Evolutionary conservation across 2,888 invertebrate genomes (phyloP).

Genomic region (Helleia helle): DNA sequence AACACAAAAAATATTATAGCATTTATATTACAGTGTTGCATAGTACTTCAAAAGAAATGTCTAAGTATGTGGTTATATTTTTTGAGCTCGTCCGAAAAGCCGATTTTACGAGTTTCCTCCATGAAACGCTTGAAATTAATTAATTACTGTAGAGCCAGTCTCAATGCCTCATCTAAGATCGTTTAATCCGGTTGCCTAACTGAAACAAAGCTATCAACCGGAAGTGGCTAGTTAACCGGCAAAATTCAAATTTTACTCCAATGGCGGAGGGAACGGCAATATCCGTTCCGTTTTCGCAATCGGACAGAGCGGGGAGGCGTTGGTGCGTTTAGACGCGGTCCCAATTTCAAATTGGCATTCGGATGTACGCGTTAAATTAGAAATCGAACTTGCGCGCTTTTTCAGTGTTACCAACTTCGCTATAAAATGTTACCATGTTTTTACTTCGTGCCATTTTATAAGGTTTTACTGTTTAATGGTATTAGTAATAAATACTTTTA

Average conservation of each 20-base stretch:
- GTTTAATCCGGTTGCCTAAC: slow-evolving; percentile 31
- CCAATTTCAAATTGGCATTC: slow-evolving; percentile 34
- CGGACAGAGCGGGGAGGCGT: slow-evolving; percentile 42
- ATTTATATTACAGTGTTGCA: no score
- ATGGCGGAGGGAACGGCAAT: slow-evolving; percentile 65
- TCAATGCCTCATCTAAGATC: slow-evolving; percentile 16
- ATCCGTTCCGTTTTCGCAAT: slow-evolving; percentile 73
- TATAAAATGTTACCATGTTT: not conserved
- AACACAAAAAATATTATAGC: no score
- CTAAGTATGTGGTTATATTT: no score
- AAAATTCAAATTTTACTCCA: slow-evolving; percentile 70
- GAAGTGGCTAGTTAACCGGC: slow-evolving; percentile 67
- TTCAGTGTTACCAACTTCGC: not conserved
- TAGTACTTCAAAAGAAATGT: no score
- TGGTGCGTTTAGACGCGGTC: slow-evolving; percentile 53
- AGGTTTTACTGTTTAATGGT: no score
- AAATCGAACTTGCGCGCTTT: slow-evolving; percentile 17
- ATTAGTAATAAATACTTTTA: no score
- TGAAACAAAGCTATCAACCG: slow-evolving; percentile 55
- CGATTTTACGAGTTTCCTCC: not conserved
- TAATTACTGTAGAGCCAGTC: slow-evolving; percentile 3
- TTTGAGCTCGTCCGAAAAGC: no score
- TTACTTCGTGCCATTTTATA: no score
- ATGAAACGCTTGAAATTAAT: not conserved
- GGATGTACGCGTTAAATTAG: slow-evolving; percentile 28